These are phyloP conservation scores for Cyrtonyx montezumae DNA, from an alignment of 2,113 vertebrate genomes.

Conservation along the genomic window DNA sequence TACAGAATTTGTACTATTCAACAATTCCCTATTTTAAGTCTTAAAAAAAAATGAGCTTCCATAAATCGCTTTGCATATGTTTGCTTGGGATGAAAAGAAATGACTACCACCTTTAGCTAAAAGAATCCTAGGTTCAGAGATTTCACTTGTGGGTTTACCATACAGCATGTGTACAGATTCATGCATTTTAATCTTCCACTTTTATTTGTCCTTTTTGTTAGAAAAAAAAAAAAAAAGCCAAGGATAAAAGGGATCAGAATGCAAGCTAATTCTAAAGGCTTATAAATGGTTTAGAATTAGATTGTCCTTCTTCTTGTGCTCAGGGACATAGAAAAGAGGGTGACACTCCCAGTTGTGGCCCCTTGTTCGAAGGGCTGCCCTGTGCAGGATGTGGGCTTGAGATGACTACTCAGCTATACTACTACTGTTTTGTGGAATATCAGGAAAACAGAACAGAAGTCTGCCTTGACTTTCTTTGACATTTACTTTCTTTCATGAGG, in stretches of 20 bases:
- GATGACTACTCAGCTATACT: not conserved
- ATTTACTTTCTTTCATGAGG: not conserved
- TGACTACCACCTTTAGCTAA: not conserved
- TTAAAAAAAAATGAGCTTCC: not conserved
- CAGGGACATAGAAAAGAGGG: not conserved
- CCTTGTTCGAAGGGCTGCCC: not conserved
- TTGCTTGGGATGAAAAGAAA: not conserved
- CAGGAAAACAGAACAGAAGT: not conserved
- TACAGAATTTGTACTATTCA: not conserved
- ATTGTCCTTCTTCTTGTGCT: not conserved
- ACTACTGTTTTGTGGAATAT: not conserved
- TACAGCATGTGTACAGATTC: not conserved
- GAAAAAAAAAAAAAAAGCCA: not conserved
- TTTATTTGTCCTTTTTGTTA: not conserved
- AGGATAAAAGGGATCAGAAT: constrained; percentile 29
- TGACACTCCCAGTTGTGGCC: not conserved
- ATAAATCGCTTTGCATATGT: not conserved
- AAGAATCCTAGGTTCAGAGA: not conserved
- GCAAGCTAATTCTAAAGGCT: not conserved
- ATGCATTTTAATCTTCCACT: not conserved
- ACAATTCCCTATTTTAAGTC: not conserved
- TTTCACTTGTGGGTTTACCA: not conserved
- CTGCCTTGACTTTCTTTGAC: not conserved
- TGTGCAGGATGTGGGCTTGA: not conserved
- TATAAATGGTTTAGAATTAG: not conserved